Evolutionary conservation across 35 echinoderm and acorn worm genomes (phyloP), one percentile per base, ranked within the genome.

Genomic region (Apostichopus californicus): DNA sequence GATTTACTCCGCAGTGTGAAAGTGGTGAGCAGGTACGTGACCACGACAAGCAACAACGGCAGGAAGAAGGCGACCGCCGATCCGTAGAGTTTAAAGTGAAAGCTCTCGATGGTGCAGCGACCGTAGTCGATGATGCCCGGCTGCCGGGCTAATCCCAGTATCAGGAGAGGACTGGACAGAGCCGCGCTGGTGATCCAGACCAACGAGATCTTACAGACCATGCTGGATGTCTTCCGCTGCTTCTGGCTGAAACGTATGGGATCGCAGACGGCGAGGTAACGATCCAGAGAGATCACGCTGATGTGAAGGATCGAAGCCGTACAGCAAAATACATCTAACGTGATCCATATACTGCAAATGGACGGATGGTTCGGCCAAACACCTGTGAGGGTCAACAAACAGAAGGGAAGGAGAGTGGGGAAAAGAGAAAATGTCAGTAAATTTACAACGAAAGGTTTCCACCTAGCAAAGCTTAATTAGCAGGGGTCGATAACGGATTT

Each of bases 281-380:
- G 91, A 64, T 98, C 96, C 3, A 95, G 56, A 8, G 92, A 95
- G 80, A 98, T 86, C 17, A 87, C 93, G 73, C 96, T 95, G 53
- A 98, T 95, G 92, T 98, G 96, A 8, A 98, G 87, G 14, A 98
- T 98, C 9, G 96, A 98, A 5, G 96, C 79, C 13, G 96, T 98
- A 59, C 96, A 98, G 24, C 94, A 98, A 21, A 98, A 83, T 4
- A 98, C 96, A 58, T 98, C 96, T 15, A 98, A 25, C 1, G 88
- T 93, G 22, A 78, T 91, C 94, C 94, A 98, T 64, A 98, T 90
- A 57, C 86, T 55, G 52, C 96, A 98, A 12, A 98, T 83, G 12
- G 81, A 26, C 7, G 80, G 82, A 12, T 94, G 90, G 9, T 83
- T 75, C 22, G 92, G 81, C 96, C 96, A 98, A 75, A 86, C 57